Base-by-base conservation (phyloP, 1,140 invertebrate genomes). In the Thaumatotibia leucotreta region DNA sequence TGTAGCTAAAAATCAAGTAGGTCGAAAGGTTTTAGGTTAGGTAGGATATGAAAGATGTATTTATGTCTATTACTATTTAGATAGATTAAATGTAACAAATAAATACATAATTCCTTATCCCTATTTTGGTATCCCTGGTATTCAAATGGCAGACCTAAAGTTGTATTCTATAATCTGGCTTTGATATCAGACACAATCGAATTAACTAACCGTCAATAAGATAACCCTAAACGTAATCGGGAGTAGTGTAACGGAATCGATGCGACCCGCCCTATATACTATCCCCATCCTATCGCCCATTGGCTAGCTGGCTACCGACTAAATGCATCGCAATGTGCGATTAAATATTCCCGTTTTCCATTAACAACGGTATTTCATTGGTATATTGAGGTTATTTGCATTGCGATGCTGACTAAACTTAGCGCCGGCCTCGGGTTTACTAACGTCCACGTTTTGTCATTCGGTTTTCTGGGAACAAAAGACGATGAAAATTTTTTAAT, bases 301-400 rank as follows among this genome's bases (percentile, higher is more conserved):
- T n/a, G 32, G 33, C 33, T 14, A 45, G 5, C n/a, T 32, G 24
- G 65, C 33, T 17, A 45, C 20, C 67, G 72, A 76, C 79, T 78
- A 72, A 77, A 69, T 71, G 71, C 68, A 76, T 78, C 68, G 74
- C 70, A 78, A 73, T 68, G 68, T 69, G 71, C 72, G 71, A 67
- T 80, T 79, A 77, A 71, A 79, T 81, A 83, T 78, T 83, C 80
- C 80, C 80, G 77, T 63, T 74, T 72, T 63, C 68, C 72, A 78
- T 79, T 74, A 76, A 72, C 39, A 58, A 54, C 65, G 61, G 27
- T 62, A 69, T 68, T 76, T 27, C 63, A 29, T 58, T 17, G 52
- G 24, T 58, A 14, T 50, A 62, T 35, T 62, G 61, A 39, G 45
- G 49, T 29, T 49, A 63, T 54, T 64, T 63, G 58, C 61, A 78